Evolutionary conservation across 2,113 vertebrate genomes (phyloP), one percentile per base, ranked within the genome.

Genomic region (Paralichthys olivaceus): DNA sequence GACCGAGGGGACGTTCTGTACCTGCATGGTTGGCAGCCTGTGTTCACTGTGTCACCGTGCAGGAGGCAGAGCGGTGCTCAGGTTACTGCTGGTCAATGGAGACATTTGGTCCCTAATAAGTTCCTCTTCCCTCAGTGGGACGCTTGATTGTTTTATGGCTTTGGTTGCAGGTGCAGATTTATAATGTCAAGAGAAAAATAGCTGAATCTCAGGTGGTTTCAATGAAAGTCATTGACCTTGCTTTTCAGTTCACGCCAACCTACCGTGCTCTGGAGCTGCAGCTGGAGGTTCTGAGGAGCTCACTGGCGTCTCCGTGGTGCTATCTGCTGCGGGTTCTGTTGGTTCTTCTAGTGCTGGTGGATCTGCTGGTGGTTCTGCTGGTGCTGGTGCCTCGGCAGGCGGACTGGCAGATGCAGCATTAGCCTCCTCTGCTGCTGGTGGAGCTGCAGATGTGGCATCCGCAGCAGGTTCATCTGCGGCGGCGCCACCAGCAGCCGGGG

Each of bases 231-330:
- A 32, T 1, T n/a, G 23, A 1, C 12, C 8, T 51, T 28, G 37
- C 5, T 49, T 22, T 32, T n/a, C 34, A 2, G 13, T 47, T 17
- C 43, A 17, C 37, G 57, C 45, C 6, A 4, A 17, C 80, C 12
- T 73, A 93, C 91, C 87, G 86, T 70, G 58, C 66, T 86, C 81
- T 34, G 90, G 69, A 72, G 85, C 58, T 62, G 67, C 75, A 58
- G 81, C 70, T 45, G 72, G 59, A 60, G 86, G 54, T 23, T 90
- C 87, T 20, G 45, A 49, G 45, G 45, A 17, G 45, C 45, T 40
- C 37, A 13, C 37, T 13, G 37, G 12, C 2, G 66, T 49, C 32
- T 77, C 75, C 20, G 61, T 14, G 0, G 60, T n/a, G 47, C 58
- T 62, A 23, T 62, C 75, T 59, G 62, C 78, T 23, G 75, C 51